These are phyloP conservation scores for Dipus sagitta DNA, from an alignment of 2,797 vertebrate genomes.

Conservation along the genomic window DNA sequence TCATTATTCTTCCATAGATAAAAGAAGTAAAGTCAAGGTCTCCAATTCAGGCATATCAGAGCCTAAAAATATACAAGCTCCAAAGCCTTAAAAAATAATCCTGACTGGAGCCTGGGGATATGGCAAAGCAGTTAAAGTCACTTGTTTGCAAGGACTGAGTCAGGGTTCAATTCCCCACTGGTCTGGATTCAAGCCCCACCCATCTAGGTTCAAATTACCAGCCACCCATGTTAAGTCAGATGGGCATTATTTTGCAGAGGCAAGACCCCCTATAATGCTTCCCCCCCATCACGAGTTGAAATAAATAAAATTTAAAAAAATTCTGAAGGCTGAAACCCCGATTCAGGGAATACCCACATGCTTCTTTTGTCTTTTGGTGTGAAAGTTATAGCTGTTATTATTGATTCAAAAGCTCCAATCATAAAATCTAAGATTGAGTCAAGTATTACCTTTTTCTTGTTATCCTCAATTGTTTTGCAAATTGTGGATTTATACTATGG, in stretches of 20 bases:
- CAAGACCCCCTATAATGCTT: too few relatives aligned
- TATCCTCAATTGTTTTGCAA: neutral
- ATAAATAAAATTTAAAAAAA: too few relatives aligned
- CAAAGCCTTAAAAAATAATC: neutral
- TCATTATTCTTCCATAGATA: neutral
- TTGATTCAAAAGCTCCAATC: neutral
- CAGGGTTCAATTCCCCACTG: too few relatives aligned
- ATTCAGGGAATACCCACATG: neutral
- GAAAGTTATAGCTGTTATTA: conserved; percentile 3
- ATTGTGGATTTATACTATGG: neutral
- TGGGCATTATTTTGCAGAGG: too few relatives aligned
- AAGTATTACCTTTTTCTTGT: neutral
- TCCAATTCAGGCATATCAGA: neutral
- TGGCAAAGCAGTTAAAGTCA: too few relatives aligned
- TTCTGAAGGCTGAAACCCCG: neutral
- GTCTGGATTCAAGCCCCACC: too few relatives aligned
- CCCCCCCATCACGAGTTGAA: too few relatives aligned
- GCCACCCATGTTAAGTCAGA: too few relatives aligned
- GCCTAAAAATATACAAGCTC: neutral
- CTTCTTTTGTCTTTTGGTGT: neutral
- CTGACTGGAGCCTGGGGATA: neutral
- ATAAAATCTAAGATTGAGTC: neutral
- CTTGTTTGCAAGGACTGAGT: too few relatives aligned
- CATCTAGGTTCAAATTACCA: too few relatives aligned
- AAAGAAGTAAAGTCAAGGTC: neutral